Base-by-base conservation (phyloP, 2,888 invertebrate species). In the Ischnus inquisitorius region DNA sequence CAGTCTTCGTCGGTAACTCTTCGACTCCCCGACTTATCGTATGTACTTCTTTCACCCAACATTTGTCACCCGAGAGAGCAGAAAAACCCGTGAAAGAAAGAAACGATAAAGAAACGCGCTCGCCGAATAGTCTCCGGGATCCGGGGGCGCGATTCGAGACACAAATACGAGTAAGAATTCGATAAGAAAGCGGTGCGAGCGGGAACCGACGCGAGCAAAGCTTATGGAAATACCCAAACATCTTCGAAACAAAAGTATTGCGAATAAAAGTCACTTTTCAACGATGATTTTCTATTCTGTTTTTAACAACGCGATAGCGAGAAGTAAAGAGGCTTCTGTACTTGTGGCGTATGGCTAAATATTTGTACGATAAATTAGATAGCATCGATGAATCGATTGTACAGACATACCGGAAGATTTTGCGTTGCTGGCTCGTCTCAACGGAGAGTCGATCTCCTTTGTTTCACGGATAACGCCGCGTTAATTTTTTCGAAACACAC, bases 331-430 rank as follows among this genome's bases (percentile, higher is more conserved):
- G 6, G 6, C 10, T 6, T 34, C 1, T 5, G 8, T 34, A 34
- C 4, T 34, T 8, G 34, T 8, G 34, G 6, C 34, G 34, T 34
- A 0, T 5, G 4, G 34, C 4, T 34, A 1, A 51, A 19, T 51
- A 19, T 51, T 51, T 19, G 51, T 3, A 8, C 51, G 51, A 51
- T n/a, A 51, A 51, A 51, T 19, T 51, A 51, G 51, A 51, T 51
- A 19, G 19, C 5, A 19, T 51, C 51, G 51, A 51, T 51, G 8
- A 8, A 51, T 51, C 19, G 51, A 51, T 19, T 51, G 16, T 51
- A 16, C 16, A 16, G 8, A 51, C 51, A 19, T 51, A 51, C 8
- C 51, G 51, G 3, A 19, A 51, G 51, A 19, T 48, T 19, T 8
- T 6, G 19, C 19, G 51, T 51, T 2, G 51, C 16, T 6, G 19